A percentile compares a stretch with the other conserved stretches of the same genome.
Conservation (phyloP, 64 coral and sea anemone genomes). For the Orbicella faveolata region DNA sequence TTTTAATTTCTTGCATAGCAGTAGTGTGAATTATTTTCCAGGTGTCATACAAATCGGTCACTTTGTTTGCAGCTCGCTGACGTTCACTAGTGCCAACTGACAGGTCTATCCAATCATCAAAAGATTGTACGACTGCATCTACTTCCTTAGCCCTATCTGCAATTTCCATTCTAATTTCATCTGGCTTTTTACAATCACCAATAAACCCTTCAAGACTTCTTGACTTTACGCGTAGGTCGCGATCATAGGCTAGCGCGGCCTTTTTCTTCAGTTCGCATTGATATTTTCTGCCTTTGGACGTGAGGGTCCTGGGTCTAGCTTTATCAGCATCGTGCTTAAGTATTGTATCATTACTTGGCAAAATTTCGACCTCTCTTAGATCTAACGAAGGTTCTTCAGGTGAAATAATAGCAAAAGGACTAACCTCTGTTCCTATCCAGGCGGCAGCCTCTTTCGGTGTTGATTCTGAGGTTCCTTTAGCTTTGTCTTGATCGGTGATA, state of each 20-base stretch:
- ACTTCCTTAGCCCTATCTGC: background rate
- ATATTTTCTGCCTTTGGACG: slow-evolving; percentile 8
- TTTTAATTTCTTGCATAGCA: slow-evolving; percentile 13
- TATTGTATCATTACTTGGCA: background rate
- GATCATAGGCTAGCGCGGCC: background rate
- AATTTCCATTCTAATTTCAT: slow-evolving; percentile 28
- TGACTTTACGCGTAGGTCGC: slow-evolving; percentile 6
- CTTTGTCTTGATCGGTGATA: background rate
- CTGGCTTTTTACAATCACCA: background rate
- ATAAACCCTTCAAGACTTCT: slow-evolving; percentile 14
- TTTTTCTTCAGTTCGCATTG: slow-evolving; percentile 24
- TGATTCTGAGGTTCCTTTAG: background rate
- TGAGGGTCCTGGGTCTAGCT: slow-evolving; percentile 23
- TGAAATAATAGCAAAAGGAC: background rate
- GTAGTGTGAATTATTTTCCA: slow-evolving; percentile 31
- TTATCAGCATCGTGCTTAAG: background rate
- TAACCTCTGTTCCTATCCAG: slow-evolving; percentile 10
- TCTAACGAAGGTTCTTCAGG: background rate
- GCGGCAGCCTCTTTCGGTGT: background rate
- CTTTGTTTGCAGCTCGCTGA: slow-evolving; percentile 10
- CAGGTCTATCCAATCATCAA: slow-evolving; percentile 44
- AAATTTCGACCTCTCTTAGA: slow-evolving; percentile 20
- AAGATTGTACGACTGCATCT: slow-evolving; percentile 24
- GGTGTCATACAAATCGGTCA: slow-evolving; percentile 12
- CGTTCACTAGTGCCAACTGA: background rate